Evolutionary conservation across 2,888 invertebrate genomes (phyloP).

Genomic region (Timandra comae): DNA sequence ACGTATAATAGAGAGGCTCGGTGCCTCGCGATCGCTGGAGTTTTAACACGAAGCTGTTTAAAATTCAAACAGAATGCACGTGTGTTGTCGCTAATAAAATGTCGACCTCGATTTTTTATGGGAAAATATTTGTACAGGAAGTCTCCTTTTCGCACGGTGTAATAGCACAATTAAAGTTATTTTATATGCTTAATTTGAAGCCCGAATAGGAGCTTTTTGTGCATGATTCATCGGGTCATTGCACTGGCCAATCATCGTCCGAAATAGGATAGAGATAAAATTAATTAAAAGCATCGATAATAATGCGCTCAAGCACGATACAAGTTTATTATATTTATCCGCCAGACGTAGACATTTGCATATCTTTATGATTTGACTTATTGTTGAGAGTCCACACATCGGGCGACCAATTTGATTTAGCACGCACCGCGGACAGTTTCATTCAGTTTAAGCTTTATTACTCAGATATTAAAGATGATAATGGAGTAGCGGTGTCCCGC

Average conservation of each 20-base stretch:
- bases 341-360: constrained; percentile 54
- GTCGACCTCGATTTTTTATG: constrained; percentile 65
- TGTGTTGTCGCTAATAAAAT: constrained; percentile 59
- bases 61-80: constrained; percentile 65
- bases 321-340: constrained; percentile 44
- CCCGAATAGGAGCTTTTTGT: constrained; percentile 19
- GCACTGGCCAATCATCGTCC: constrained; percentile 46
- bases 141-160: constrained; percentile 54
- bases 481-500: constrained; percentile 21
- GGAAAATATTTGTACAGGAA: constrained; percentile 51
- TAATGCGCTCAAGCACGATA: constrained; percentile 55
- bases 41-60: constrained; percentile 68
- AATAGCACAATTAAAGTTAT: constrained; percentile 21
- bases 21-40: constrained; percentile 37
- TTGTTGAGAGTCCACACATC: constrained; percentile 31
- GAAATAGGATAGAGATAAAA: constrained; percentile 65
- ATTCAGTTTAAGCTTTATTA: constrained; percentile 30
- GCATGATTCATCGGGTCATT: constrained; percentile 52
- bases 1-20: constrained; percentile 28
- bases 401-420: constrained; percentile 7
- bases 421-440: constrained; percentile 1
- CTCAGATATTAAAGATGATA: constrained; percentile 15
- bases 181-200: constrained; percentile 19
- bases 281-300: constrained; percentile 70
- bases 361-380: constrained; percentile 64